Base-by-base conservation (phyloP, 2,797 vertebrate genomes). In the Knipowitschia caucasica region DNA sequence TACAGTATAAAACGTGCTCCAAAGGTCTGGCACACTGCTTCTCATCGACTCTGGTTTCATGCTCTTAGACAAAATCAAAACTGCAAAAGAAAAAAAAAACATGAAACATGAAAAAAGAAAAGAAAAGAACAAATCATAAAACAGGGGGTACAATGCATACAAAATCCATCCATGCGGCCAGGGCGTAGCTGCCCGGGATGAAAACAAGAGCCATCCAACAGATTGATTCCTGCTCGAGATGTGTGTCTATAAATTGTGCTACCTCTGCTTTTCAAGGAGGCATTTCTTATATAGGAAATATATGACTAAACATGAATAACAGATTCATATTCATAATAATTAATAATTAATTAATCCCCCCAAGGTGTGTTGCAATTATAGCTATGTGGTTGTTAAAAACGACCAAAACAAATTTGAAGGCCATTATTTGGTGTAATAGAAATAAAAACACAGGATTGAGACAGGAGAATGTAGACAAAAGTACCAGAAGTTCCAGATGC, bases 11-110 rank as follows among this genome's bases (percentile, higher is more conserved):
- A n/a, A n/a, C 67, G 50, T n/a, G 34, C 49, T 51, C 33, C 75
- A 61, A 77, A 59, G 74, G 72, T 73, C 71, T 80, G 80, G 86
- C 85, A 80, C 73, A 54, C 84, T 86, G 78, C 74, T 81, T 87
- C 76, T 80, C 78, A 84, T 81, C 75, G 82, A 85, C 81, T 85
- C 73, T 67, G 71, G 79, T 86, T 85, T 82, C 81, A 84, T 80
- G 77, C 75, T 86, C 27, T 61, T 51, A 30, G 74, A 68, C 59
- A 81, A 80, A 81, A 12, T 52, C 60, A 68, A 75, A 84, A 78
- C 68, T 65, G 71, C 43, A 71, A 80, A 20, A 73, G 65, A 64
- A 66, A 82, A 77, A 67, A 71, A 55, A 62, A 15, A 35, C 34
- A n/a, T n/a, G 15, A 15, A 7, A 17, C n/a, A 12, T 36, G 34